Base-by-base conservation (phyloP, 35 echinoderm and acorn worm species). In the Acanthaster planci region DNA sequence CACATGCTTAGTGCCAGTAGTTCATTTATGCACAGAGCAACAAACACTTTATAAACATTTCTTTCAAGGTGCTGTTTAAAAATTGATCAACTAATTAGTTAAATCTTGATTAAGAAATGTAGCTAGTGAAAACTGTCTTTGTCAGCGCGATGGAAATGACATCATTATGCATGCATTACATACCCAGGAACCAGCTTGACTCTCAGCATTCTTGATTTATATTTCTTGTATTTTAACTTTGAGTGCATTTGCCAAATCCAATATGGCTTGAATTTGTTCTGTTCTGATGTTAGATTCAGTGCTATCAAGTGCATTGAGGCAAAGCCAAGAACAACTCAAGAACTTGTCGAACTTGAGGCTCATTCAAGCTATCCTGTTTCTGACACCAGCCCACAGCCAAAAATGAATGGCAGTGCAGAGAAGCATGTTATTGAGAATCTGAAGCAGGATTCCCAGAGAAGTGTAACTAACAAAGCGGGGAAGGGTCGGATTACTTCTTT, bases 301-400 rank as follows among this genome's bases (percentile, higher is more conserved):
- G 82, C 83, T 22, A 91, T 91, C 27, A 44, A 91, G 39, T 86
- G 83, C 60, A 26, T 31, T 23, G 76, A 75, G 60, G 89, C 83
- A 26, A 86, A 80, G 22, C 83, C 55, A 15, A 91, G 89, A 91
- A 80, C 89, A 2, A 8, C 22, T 18, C 76, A 77, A 32, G 82
- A 91, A 16, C 31, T 91, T 8, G 89, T 78, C 37, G 76, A 67
- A 17, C 77, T 86, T 8, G n/a, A 39, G 51, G 78, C 16, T 1
- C 59, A 22, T 8, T 67, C 59, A 72, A 26, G 19, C 30, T 26
- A 72, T 72, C 64, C 30, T 26, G 29, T 26, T 29, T 72, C 64
- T 72, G 64, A 26, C 64, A 30, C 64, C 64, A 72, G 15, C 34
- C 64, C 31, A 40, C 55, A 30, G 51, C 55, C 42, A 3, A 35